Conservation (phyloP, 2,888 invertebrate genomes). For the Melanchra persicariae region DNA sequence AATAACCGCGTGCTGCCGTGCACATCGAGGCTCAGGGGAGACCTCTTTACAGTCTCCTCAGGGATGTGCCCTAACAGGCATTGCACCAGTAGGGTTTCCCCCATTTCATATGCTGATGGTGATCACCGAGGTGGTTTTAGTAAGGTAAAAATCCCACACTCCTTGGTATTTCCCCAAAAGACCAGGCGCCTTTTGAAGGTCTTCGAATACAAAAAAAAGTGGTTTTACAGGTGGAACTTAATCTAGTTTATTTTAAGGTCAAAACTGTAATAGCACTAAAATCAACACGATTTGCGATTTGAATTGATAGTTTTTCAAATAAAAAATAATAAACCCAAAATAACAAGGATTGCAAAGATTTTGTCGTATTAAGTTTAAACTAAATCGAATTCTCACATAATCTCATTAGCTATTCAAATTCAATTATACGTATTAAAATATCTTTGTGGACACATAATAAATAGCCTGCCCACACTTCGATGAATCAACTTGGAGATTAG, state of each 20-base stretch:
- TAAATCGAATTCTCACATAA: conserved; percentile 60
- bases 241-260: neutral
- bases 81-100: too few relatives aligned
- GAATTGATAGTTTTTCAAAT: neutral
- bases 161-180: too few relatives aligned
- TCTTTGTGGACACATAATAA: conserved; percentile 65
- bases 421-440: conserved; percentile 65
- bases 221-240: neutral
- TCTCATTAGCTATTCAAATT: conserved; percentile 63
- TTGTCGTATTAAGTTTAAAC: conserved; percentile 42
- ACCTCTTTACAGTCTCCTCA: too few relatives aligned
- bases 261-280: neutral
- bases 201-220: too few relatives aligned
- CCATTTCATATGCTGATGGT: too few relatives aligned
- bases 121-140: too few relatives aligned
- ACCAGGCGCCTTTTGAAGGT: too few relatives aligned
- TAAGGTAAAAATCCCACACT: too few relatives aligned
- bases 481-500: conserved; percentile 68
- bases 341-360: conserved; percentile 34
- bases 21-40: too few relatives aligned
- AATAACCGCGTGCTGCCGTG: too few relatives aligned
- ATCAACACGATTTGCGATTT: neutral
- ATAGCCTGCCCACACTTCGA: conserved; percentile 65
- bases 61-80: too few relatives aligned
- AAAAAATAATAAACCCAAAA: conserved; percentile 5